Evolutionary conservation across 2,888 invertebrate species (phyloP).

Genomic region (Tineola bisselliella): DNA sequence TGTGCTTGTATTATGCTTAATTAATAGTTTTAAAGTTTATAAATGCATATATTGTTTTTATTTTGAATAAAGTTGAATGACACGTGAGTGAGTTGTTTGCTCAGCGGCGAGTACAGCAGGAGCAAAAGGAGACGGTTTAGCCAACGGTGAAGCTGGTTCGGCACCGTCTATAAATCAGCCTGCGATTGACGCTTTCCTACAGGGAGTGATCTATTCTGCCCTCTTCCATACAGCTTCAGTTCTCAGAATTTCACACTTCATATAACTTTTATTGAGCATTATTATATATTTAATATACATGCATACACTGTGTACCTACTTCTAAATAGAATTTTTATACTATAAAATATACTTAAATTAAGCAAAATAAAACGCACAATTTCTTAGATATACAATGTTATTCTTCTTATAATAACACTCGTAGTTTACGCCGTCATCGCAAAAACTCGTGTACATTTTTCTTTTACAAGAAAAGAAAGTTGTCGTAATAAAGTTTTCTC

Average conservation of each 20-base stretch:
- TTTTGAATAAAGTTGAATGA: slow-evolving; percentile 19
- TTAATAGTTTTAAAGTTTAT: neutral
- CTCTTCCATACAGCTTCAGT: slow-evolving; percentile 47
- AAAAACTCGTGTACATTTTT: slow-evolving; percentile 11
- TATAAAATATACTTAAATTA: no score
- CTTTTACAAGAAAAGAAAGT: slow-evolving; percentile 12
- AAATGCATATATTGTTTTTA: neutral
- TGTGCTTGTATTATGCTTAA: neutral
- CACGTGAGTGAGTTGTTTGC: slow-evolving; percentile 68
- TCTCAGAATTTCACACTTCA: slow-evolving; percentile 37
- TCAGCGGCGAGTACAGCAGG: slow-evolving; percentile 38
- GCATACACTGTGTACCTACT: neutral
- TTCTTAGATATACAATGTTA: neutral
- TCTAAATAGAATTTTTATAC: no score
- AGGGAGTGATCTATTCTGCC: slow-evolving; percentile 64
- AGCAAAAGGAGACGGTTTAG: slow-evolving; percentile 61
- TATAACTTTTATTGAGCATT: slow-evolving; percentile 9
- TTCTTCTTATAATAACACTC: neutral
- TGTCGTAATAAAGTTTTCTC: slow-evolving; percentile 19
- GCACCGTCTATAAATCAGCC: slow-evolving; percentile 62
- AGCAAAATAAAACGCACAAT: neutral
- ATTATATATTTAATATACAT: neutral
- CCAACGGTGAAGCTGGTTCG: slow-evolving; percentile 38
- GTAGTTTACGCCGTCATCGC: neutral
- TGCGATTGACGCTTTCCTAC: slow-evolving; percentile 65